Evolutionary conservation across 92 coral and sea anemone genomes (phyloP).

Genomic region (Porites rus): DNA sequence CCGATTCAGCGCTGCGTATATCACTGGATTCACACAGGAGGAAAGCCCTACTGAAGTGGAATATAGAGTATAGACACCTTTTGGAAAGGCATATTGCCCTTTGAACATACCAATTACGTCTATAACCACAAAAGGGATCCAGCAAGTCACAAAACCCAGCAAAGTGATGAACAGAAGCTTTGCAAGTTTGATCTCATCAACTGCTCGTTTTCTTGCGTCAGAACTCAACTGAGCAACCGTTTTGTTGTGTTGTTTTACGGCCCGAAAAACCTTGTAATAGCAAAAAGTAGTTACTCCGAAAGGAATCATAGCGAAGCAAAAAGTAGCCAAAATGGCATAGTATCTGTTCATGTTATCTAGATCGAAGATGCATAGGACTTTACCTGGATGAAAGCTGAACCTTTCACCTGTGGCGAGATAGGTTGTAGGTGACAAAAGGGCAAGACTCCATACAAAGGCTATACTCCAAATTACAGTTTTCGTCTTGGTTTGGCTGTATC

Average conservation of each 20-base stretch:
- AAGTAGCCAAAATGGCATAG: constrained; percentile 19
- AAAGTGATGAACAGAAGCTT: constrained; percentile 51
- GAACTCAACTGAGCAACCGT: background rate
- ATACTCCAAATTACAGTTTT: constrained; percentile 37
- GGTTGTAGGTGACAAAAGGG: constrained; percentile 31
- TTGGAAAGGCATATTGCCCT: constrained; percentile 45
- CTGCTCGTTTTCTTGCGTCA: background rate
- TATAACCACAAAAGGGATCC: constrained; percentile 59
- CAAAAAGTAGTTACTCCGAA: constrained; percentile 48
- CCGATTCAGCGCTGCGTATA: constrained; percentile 57
- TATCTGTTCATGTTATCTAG: constrained; percentile 28
- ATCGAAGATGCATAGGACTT: constrained; percentile 55
- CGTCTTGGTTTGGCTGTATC: constrained; percentile 19
- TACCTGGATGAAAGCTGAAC: constrained; percentile 56
- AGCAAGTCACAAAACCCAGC: constrained; percentile 56
- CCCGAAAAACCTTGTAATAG: constrained; percentile 52
- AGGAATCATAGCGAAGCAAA: constrained; percentile 32
- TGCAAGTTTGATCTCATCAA: constrained; percentile 54
- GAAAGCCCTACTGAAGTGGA: constrained; percentile 34
- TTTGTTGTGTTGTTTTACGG: constrained; percentile 53
- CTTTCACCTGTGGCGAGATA: constrained; percentile 43
- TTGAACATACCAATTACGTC: constrained; percentile 28
- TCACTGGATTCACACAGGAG: constrained; percentile 59
- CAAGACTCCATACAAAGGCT: constrained; percentile 31
- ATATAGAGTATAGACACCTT: constrained; percentile 24